Base-by-base conservation (phyloP, 2,888 invertebrate genomes). In the Stegana nigrithorax region DNA sequence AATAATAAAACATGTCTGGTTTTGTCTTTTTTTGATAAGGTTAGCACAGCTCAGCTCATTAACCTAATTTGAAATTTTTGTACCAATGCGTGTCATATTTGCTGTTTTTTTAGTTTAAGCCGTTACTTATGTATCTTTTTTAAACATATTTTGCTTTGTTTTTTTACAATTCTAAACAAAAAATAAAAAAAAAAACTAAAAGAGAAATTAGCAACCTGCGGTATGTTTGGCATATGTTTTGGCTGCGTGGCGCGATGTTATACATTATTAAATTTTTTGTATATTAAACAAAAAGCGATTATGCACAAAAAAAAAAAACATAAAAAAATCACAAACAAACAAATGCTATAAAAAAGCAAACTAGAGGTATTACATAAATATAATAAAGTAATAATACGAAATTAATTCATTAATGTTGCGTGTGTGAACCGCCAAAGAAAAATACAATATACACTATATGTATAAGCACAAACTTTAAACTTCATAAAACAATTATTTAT, bases 41-140 rank as follows among this genome's bases (percentile, higher is more conserved):
- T 27, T 26, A 17, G 42, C n/a, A 29, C 57, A 57, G 60, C 55
- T 78, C 72, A 78, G 78, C 78, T 80, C 78, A 78, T 80, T 78
- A 78, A 76, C 78, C 78, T 68, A 76, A 63, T 78, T 78, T 67
- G 62, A 53, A 64, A 68, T 61, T 64, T 56, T 45, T 12, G 69
- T 65, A 47, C 66, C 67, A 67, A 63, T 67, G 71, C 58, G 42
- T 75, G 72, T 75, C 71, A 73, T 73, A 32, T n/a, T 39, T 14
- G 7, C 71, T 69, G 64, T 73, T 65, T 27, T 68, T 70, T 68
- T 70, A 59, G 62, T 14, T 32, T 53, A n/a, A n/a, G n/a, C n/a
- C n/a, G n/a, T n/a, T n/a, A n/a, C n/a, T n/a, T n/a, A n/a, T n/a
- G n/a, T n/a, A n/a, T n/a, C n/a, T n/a, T n/a, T n/a, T 61, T 26